Evolutionary conservation across 2,797 vertebrate species (phyloP).

Genomic region (Nannoperca obscura): DNA sequence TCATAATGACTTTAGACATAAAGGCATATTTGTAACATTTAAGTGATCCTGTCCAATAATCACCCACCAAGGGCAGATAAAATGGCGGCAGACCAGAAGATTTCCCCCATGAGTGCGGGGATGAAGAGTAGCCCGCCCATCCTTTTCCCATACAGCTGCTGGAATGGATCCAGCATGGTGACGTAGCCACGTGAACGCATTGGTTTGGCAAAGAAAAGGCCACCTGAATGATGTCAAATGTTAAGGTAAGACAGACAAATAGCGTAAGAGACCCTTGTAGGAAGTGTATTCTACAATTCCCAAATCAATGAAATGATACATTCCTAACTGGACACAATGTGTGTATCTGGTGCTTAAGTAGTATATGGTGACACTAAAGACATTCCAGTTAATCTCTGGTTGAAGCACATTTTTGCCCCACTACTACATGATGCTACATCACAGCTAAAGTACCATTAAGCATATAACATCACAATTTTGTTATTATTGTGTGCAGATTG

Average conservation of each 20-base stretch:
- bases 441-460: not conserved
- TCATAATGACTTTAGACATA: not conserved
- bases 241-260: not conserved
- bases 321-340: not conserved
- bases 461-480: not conserved
- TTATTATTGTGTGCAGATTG: not conserved
- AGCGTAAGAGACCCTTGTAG: not conserved
- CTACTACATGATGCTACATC: not conserved
- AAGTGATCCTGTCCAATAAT: not conserved
- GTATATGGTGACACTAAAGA: not conserved
- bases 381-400: not conserved
- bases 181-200: constrained; percentile 97
- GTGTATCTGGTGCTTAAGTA: not conserved
- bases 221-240: constrained; percentile 83
- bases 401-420: not conserved
- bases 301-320: not conserved
- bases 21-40: not conserved
- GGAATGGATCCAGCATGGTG: constrained; percentile 98
- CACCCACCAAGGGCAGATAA: constrained; percentile 94
- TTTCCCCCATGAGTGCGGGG: constrained; percentile 97
- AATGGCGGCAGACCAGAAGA: constrained; percentile 99
- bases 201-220: constrained; percentile 97
- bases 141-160: constrained; percentile 95
- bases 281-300: not conserved
- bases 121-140: constrained; percentile 98